These are phyloP conservation scores for Himalopsyche kuldschensis DNA, from an alignment of 2,888 invertebrate genomes.

Conservation along the genomic window DNA sequence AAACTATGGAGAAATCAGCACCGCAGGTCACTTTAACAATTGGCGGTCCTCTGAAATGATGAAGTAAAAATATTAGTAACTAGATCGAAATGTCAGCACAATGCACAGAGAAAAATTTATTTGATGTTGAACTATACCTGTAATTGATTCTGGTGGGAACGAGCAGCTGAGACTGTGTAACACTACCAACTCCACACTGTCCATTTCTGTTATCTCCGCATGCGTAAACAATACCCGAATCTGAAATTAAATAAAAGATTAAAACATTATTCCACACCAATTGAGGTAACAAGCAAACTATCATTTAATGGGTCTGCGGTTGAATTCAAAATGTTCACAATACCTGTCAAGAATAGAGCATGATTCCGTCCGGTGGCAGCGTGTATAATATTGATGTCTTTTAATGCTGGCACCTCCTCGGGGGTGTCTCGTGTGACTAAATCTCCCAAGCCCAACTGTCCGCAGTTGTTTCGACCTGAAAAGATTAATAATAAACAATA, in stretches of 20 bases:
- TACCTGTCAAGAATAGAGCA: slow-evolving; percentile 82
- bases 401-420: slow-evolving; percentile 73
- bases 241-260: slow-evolving; percentile 47
- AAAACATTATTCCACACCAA: background rate
- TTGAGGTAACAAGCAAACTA: background rate
- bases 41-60: slow-evolving; percentile 70
- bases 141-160: slow-evolving; percentile 69
- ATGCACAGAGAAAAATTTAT: background rate
- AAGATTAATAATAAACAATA: background rate
- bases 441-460: slow-evolving; percentile 86
- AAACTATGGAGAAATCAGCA: slow-evolving; percentile 88
- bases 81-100: background rate
- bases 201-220: slow-evolving; percentile 92
- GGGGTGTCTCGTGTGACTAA: slow-evolving; percentile 73
- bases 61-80: background rate
- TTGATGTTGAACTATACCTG: slow-evolving; percentile 44
- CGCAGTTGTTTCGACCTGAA: slow-evolving; percentile 74
- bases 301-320: background rate
- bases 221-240: slow-evolving; percentile 83
- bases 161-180: slow-evolving; percentile 55
- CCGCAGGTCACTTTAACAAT: slow-evolving; percentile 89
- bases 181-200: slow-evolving; percentile 84
- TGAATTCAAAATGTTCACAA: background rate
- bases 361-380: slow-evolving; percentile 88
- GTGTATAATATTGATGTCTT: slow-evolving; percentile 78